Conservation (phyloP, 2,113 vertebrate species). For the Sander lucioperca region DNA sequence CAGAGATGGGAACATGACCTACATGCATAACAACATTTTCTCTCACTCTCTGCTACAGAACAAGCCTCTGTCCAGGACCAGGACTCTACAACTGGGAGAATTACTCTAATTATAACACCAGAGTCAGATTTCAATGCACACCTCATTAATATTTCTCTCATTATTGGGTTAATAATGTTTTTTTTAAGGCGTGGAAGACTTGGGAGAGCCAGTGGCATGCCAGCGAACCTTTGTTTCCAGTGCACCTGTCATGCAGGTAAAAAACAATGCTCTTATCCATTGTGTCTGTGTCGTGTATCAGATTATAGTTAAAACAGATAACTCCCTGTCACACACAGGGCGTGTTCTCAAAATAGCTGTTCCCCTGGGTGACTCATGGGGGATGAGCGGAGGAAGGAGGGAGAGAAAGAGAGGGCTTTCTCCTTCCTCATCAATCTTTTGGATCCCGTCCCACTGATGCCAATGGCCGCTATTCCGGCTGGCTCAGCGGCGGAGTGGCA, state of each 20-base stretch:
- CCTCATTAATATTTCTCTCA: conserved; percentile 78
- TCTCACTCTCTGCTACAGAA: conserved; percentile 80
- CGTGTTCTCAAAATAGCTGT: conserved; percentile 72
- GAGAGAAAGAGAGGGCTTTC: conserved; percentile 48
- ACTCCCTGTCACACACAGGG: conserved; percentile 61
- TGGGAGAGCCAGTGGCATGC: conserved; percentile 35
- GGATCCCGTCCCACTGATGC: conserved; percentile 60
- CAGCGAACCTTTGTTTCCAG: conserved; percentile 38
- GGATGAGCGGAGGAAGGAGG: conserved; percentile 43
- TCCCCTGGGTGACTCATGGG: conserved; percentile 59
- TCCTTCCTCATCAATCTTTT: conserved; percentile 75
- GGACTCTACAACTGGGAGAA: conserved; percentile 84
- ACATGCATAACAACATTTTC: conserved; percentile 85
- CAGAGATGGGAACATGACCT: conserved; percentile 88
- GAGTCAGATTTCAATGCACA: conserved; percentile 79
- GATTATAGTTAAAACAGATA: conserved; percentile 61
- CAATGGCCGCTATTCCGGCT: conserved; percentile 45
- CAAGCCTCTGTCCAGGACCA: conserved; percentile 79
- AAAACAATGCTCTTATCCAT: conserved; percentile 24
- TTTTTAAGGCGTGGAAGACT: conserved; percentile 65
- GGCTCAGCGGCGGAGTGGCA: conserved; percentile 14
- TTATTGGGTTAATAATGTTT: conserved; percentile 75
- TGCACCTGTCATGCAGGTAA: conserved; percentile 58
- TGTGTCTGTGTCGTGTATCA: conserved; percentile 47
- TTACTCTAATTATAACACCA: conserved; percentile 80